Conservation (phyloP, 2,113 vertebrate species). For the Bos indicus region DNA sequence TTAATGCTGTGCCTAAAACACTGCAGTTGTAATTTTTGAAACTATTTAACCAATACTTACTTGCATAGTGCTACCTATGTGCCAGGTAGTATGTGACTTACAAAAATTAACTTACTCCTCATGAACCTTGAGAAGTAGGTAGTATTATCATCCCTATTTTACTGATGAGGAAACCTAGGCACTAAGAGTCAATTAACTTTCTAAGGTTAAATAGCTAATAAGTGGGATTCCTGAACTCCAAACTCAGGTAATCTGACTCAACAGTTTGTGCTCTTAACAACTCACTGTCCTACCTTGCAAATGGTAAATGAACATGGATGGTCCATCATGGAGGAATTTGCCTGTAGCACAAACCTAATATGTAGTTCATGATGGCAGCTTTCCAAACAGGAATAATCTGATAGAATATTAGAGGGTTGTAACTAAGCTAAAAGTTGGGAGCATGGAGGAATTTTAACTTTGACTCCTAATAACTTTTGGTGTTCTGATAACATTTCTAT, state of each 20-base stretch:
- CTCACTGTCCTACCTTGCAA: not conserved
- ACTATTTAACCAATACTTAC: not conserved
- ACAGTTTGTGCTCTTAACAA: not conserved
- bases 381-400: not conserved
- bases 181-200: not conserved
- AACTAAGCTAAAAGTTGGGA: not conserved
- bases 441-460: conserved; percentile 81
- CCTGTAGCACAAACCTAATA: not conserved
- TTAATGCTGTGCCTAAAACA: not conserved
- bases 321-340: not conserved
- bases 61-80: not conserved
- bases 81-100: not conserved
- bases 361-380: not conserved
- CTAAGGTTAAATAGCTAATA: not conserved
- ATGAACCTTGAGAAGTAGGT: not conserved
- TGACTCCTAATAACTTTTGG: conserved; percentile 89
- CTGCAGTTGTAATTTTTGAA: not conserved
- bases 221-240: not conserved
- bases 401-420: not conserved
- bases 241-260: not conserved
- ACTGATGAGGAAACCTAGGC: not conserved
- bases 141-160: not conserved
- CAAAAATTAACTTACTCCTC: not conserved
- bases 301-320: not conserved
- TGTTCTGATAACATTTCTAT: conserved; percentile 89